These are phyloP conservation scores for Hydropotes inermis DNA, from an alignment of 2,113 vertebrate genomes.

Conservation along the genomic window DNA sequence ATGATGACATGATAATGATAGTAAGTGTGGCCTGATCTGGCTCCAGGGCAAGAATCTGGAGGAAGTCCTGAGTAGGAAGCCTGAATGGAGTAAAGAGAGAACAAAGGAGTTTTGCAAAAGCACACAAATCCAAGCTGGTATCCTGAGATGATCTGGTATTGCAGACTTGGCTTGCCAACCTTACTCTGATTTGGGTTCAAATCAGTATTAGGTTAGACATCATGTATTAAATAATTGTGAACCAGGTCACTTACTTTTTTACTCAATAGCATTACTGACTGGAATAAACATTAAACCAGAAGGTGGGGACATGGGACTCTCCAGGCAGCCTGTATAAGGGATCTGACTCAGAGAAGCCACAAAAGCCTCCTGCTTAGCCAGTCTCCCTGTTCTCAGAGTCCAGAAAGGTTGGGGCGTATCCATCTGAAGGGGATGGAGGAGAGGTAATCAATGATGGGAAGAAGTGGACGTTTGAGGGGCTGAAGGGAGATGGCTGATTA, in stretches of 20 bases:
- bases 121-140: background rate
- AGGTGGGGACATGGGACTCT: background rate
- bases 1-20: slow-evolving; percentile 46
- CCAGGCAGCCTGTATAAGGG: background rate
- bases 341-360: background rate
- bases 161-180: background rate
- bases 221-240: background rate
- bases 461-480: background rate
- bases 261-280: background rate
- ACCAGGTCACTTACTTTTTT: background rate
- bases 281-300: background rate
- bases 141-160: background rate
- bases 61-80: background rate
- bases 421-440: background rate
- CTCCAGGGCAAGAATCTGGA: background rate
- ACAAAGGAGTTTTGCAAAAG: background rate
- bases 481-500: background rate
- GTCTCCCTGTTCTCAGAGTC: background rate
- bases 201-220: background rate
- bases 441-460: background rate
- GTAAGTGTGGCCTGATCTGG: background rate
- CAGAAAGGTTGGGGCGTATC: background rate
- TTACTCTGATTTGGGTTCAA: background rate
- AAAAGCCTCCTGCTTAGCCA: background rate
- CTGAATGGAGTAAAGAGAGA: background rate